A percentile compares a stretch with the other conserved stretches of the same genome.
Evolutionary conservation across 2,888 invertebrate genomes (phyloP).

Genomic region (Lasioglossum zephyrum): DNA sequence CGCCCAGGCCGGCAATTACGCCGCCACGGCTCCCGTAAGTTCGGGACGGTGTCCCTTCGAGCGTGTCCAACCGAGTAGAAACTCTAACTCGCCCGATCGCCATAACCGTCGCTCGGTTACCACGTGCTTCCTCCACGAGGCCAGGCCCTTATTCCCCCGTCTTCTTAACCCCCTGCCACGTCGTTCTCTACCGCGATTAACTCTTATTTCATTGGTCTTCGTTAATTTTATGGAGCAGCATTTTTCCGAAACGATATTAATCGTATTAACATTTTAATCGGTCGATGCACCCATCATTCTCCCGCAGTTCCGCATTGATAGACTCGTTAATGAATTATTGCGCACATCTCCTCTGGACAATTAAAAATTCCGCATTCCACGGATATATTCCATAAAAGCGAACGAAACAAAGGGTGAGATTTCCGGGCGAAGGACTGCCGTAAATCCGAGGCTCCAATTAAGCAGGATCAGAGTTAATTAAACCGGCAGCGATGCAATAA

Average conservation of each 20-base stretch:
- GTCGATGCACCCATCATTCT: background rate
- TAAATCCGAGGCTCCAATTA: background rate
- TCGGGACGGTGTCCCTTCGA: constrained; percentile 64
- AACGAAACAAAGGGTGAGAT: background rate
- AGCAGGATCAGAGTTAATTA: constrained; percentile 1
- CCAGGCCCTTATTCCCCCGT: background rate
- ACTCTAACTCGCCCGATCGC: constrained; percentile 68
- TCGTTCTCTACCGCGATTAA: background rate
- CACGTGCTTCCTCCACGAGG: constrained; percentile 24
- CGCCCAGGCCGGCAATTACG: constrained; percentile 69
- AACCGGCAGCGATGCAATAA: background rate
- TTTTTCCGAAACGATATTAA: background rate
- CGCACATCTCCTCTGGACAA: background rate
- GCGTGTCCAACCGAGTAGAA: constrained; percentile 70
- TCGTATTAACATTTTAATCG: background rate
- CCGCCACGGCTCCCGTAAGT: constrained; percentile 55
- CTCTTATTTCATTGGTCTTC: background rate
- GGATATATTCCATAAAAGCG: background rate
- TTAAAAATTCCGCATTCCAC: background rate
- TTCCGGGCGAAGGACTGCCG: background rate
- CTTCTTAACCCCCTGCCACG: background rate
- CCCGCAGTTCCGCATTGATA: background rate
- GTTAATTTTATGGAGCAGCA: background rate
- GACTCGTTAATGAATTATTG: background rate
- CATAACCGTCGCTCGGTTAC: constrained; percentile 55